Conservation (phyloP, 2,113 vertebrate species). For the Camelus dromedarius region DNA sequence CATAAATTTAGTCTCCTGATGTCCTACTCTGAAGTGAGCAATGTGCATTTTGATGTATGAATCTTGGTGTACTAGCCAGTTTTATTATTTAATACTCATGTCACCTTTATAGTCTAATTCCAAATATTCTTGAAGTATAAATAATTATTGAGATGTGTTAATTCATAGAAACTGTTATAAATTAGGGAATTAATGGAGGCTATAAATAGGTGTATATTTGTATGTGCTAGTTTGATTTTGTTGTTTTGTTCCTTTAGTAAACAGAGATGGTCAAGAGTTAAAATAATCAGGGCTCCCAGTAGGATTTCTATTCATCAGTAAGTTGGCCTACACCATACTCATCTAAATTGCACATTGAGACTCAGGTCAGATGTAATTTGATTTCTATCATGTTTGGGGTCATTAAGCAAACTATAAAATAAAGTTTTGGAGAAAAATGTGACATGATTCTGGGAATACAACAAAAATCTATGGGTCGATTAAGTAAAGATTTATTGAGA, state of each 20-base stretch:
- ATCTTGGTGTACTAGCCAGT: not conserved
- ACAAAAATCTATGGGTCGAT: not conserved
- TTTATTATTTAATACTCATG: not conserved
- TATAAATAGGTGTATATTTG: not conserved
- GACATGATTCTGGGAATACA: not conserved
- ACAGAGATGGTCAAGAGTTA: not conserved
- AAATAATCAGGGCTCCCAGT: not conserved
- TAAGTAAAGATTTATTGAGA: not conserved
- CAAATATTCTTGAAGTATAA: slow-evolving; percentile 14
- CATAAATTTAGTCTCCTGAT: not conserved
- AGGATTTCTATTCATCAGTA: not conserved
- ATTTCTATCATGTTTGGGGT: not conserved
- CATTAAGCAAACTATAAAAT: not conserved
- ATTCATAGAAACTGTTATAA: not conserved
- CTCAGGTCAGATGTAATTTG: not conserved
- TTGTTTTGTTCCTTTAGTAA: not conserved
- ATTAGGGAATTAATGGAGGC: not conserved
- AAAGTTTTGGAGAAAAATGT: not conserved
- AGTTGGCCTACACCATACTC: not conserved
- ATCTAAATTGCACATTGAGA: not conserved
- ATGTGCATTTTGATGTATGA: not conserved
- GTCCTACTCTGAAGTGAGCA: not conserved
- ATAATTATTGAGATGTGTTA: not conserved
- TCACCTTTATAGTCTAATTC: not conserved
- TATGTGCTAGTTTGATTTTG: not conserved